Percentiles rank a stretch among this genome's conserved stretches.
These are phyloP conservation scores for Sebastolobus alascanus DNA, from an alignment of 2,797 vertebrate species.

Conservation along the genomic window DNA sequence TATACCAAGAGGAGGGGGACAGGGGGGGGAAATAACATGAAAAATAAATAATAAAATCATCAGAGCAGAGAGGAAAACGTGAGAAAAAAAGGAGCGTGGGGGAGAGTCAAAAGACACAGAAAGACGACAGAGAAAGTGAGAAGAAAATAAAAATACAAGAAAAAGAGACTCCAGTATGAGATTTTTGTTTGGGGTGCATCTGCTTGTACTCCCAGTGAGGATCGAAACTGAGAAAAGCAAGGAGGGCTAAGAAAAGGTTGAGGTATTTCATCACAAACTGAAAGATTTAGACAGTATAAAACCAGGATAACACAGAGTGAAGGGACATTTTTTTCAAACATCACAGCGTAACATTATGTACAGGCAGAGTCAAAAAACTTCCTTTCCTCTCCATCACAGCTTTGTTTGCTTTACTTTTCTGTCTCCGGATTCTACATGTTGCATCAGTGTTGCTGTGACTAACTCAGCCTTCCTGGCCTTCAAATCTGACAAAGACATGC, in stretches of 20 bases:
- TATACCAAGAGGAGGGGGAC: not conserved
- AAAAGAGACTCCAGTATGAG: not conserved
- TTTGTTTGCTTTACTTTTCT: not conserved
- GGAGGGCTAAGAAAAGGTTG: not conserved
- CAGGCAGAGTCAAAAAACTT: not conserved
- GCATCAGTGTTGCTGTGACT: not conserved
- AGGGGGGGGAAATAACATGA: too few species aligned
- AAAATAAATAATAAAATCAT: constrained; percentile 12
- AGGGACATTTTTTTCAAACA: not conserved
- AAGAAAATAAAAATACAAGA: not conserved
- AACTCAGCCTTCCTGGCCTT: constrained; percentile 6
- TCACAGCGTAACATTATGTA: not conserved
- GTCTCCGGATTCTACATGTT: not conserved
- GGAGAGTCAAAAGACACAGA: not conserved
- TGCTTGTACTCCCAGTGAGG: not conserved
- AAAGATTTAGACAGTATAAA: not conserved
- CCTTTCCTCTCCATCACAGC: not conserved
- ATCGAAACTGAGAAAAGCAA: not conserved
- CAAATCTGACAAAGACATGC: not conserved
- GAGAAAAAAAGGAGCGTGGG: too few species aligned
- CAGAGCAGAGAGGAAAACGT: not conserved
- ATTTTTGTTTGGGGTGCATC: not conserved
- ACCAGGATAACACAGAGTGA: not conserved
- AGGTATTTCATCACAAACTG: not conserved
- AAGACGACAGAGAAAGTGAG: not conserved